Evolutionary conservation across 2,113 vertebrate species (phyloP).

Genomic region (Clupea harengus): DNA sequence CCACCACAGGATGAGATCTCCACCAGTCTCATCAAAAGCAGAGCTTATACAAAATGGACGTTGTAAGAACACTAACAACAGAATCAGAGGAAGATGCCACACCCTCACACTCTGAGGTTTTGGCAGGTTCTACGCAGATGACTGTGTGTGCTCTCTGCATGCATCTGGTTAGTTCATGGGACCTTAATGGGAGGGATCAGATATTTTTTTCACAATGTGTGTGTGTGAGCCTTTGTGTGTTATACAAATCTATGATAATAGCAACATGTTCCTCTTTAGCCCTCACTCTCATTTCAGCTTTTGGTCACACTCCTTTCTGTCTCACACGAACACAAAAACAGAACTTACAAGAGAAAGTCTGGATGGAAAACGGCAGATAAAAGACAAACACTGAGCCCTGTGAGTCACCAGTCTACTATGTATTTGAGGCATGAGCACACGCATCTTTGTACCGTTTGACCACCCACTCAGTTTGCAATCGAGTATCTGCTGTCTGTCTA

Average conservation of each 20-base stretch:
- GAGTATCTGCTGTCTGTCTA: background rate
- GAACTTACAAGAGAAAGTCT: background rate
- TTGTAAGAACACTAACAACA: background rate
- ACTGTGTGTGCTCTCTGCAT: background rate
- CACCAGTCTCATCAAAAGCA: background rate
- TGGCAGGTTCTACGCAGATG: background rate
- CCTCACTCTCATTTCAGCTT: conserved; percentile 34
- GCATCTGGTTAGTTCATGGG: background rate
- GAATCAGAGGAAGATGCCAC: background rate
- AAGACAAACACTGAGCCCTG: background rate
- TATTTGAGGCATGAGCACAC: background rate
- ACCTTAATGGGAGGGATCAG: background rate
- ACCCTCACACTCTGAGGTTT: background rate
- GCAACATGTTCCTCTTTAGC: conserved; percentile 35
- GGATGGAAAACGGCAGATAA: background rate
- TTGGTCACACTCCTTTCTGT: background rate
- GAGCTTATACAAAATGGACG: too few relatives aligned
- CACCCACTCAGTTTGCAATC: background rate
- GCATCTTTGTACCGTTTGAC: background rate
- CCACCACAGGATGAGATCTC: background rate
- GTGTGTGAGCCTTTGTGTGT: background rate
- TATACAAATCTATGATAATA: conserved; percentile 1
- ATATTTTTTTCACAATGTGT: background rate
- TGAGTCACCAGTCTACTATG: background rate
- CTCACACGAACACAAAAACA: background rate